Base-by-base conservation (phyloP, 2,113 vertebrate genomes). In the Hydropotes inermis region DNA sequence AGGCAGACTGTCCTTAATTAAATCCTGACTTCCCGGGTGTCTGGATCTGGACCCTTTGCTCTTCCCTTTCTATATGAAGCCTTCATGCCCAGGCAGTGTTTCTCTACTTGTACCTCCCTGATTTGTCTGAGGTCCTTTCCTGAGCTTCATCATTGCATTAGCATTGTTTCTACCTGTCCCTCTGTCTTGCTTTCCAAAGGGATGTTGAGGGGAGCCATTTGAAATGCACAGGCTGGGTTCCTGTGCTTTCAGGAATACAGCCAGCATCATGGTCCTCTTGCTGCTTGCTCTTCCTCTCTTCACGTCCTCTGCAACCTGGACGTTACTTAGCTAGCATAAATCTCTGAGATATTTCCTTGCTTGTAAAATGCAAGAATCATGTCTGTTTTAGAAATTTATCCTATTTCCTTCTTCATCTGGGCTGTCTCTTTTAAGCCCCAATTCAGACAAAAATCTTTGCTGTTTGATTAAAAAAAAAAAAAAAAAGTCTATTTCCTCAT, bases 1-100 rank as follows among this genome's bases (percentile, higher is more conserved):
- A 33, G 91, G 90, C 76, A 64, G 96, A 98, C 95, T 98, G 92
- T 98, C 98, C 98, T 98, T 98, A 98, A 98, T 98, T 98, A 98
- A 98, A 97, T 98, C 47, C 1, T 98, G 97, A 97, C 97, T 98
- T 97, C 98, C 98, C 97, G 97, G 97, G 98, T 98, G 97, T 98
- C 98, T 95, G 76, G 27, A 60, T 97, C 98, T 96, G 89, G 90
- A 84, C 97, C 96, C 89, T 95, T 95, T 28, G 14, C 97, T 97
- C 97, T 97, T 97, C 94, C 67, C 96, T 86, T 98, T 98, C 97
- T 97, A 93, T 91, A 3, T 43, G 96, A 95, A 43, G 39, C 93
- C 70, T 78, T 78, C 60, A 4, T 97, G 94, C 89, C 94, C 74
- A 97, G 93, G 93, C 97, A 96, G 84, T 3, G 33, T 95, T 91